Conservation (phyloP, 2,888 invertebrate species). For the Hyposoter didymator region DNA sequence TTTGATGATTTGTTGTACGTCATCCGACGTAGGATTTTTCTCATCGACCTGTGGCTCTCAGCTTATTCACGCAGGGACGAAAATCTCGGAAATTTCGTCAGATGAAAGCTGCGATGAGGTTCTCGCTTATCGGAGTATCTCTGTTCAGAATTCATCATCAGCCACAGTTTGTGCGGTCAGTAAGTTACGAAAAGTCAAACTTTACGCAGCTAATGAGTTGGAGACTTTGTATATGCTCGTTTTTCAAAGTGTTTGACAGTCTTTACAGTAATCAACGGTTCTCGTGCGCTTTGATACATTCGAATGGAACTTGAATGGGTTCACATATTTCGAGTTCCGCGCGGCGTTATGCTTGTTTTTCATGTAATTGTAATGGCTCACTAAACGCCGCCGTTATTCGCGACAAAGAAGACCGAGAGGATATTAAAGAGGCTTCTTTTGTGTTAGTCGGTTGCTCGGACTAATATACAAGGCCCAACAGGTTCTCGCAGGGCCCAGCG, state of each 20-base stretch:
- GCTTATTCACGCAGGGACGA: too few species aligned
- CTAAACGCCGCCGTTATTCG: slow-evolving; percentile 66
- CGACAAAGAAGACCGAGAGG: slow-evolving; percentile 51
- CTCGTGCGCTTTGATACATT: not conserved
- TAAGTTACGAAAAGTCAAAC: not conserved
- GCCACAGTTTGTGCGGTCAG: not conserved
- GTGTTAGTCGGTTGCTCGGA: slow-evolving; percentile 42
- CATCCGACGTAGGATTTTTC: not conserved
- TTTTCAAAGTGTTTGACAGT: not conserved
- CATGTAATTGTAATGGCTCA: slow-evolving; percentile 58
- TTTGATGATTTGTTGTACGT: not conserved
- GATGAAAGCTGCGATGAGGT: too few species aligned
- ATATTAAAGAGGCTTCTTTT: slow-evolving; percentile 61
- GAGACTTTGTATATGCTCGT: not conserved
- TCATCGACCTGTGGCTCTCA: too few species aligned
- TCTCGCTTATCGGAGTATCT: not conserved
- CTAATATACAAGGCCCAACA: slow-evolving; percentile 48
- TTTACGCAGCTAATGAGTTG: not conserved
- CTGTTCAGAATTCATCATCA: not conserved
- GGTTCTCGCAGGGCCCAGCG: slow-evolving; percentile 55
- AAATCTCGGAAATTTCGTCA: too few species aligned
- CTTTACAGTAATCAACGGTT: slow-evolving; percentile 1
- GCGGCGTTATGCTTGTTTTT: not conserved
- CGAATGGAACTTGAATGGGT: slow-evolving; percentile 22
- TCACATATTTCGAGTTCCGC: slow-evolving; percentile 1